Percentiles rank a stretch among this genome's conserved stretches.
Conservation (phyloP, 2,797 vertebrate species). For the Oreochromis mossambicus region DNA sequence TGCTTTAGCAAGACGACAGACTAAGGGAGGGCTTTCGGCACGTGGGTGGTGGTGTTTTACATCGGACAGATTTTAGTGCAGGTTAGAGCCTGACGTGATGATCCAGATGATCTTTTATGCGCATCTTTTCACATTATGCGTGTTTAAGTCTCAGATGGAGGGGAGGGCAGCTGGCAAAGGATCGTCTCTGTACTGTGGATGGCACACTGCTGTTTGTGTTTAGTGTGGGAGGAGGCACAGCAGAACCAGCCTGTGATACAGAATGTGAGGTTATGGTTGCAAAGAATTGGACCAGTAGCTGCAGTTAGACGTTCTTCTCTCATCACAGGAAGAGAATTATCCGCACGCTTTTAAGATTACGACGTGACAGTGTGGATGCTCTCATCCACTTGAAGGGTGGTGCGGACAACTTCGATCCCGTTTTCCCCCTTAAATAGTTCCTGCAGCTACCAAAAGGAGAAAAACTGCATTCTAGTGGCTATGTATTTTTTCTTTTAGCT, state of each 20-base stretch:
- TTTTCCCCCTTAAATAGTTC: conserved; percentile 32
- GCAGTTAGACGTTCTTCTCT: conserved; percentile 17
- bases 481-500: background rate
- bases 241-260: conserved; percentile 20
- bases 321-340: conserved; percentile 36
- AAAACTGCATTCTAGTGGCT: background rate
- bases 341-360: conserved; percentile 20
- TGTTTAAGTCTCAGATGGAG: conserved; percentile 22
- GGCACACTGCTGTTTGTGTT: conserved; percentile 20
- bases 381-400: background rate
- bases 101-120: background rate
- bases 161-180: conserved; percentile 44
- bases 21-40: background rate
- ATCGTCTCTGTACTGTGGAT: conserved; percentile 18
- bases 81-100: background rate
- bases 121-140: background rate
- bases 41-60: conserved; percentile 28
- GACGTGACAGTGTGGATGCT: conserved; percentile 5
- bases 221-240: conserved; percentile 41
- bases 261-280: conserved; percentile 29
- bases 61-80: conserved; percentile 10
- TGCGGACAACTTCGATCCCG: conserved; percentile 22
- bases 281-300: conserved; percentile 27
- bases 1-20: background rate
- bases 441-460: background rate